phyloP scores from a whole-genome alignment of 2,888 invertebrate genomes.

The Cheilosia vulpina region DNA sequence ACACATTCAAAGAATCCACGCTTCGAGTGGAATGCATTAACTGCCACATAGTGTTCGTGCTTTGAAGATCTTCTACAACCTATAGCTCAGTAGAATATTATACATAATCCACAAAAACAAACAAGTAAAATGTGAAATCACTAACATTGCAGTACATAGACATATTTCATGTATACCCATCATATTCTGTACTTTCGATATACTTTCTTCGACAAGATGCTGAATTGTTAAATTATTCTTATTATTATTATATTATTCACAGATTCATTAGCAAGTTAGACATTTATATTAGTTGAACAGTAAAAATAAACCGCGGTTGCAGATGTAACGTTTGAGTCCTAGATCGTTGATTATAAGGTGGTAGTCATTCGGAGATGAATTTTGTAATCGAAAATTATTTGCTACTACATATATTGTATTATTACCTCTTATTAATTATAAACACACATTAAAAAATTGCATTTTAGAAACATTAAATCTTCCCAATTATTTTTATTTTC shows the following conservation, averaged over 20 bases:
- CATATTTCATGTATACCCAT: slow-evolving; percentile 52
- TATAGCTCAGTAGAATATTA: slow-evolving; percentile 45
- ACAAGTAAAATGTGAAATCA: slow-evolving; percentile 52
- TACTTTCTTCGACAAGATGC: slow-evolving; percentile 52
- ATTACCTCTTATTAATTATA: slow-evolving; percentile 70
- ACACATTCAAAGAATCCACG: slow-evolving; percentile 94
- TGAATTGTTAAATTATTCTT: slow-evolving; percentile 66
- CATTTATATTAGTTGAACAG: slow-evolving; percentile 45
- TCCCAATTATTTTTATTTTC: not conserved
- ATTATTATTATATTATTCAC: slow-evolving; percentile 55
- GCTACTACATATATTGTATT: slow-evolving; percentile 58
- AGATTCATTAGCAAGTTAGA: slow-evolving; percentile 40
- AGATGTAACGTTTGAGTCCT: slow-evolving; percentile 38
- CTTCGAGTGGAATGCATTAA: slow-evolving; percentile 89
- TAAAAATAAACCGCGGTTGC: slow-evolving; percentile 30
- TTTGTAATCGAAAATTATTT: slow-evolving; percentile 68
- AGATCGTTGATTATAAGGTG: slow-evolving; percentile 45
- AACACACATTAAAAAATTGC: slow-evolving; percentile 23
- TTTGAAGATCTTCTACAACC: slow-evolving; percentile 80
- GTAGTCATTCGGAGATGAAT: slow-evolving; percentile 28
- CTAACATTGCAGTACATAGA: slow-evolving; percentile 39
- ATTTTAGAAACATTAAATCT: not conserved
- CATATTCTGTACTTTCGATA: slow-evolving; percentile 65
- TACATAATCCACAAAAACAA: slow-evolving; percentile 32
- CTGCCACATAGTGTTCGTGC: slow-evolving; percentile 83